Base-by-base conservation (phyloP, 2,113 vertebrate genomes). In the Coptodon rendalli region DNA sequence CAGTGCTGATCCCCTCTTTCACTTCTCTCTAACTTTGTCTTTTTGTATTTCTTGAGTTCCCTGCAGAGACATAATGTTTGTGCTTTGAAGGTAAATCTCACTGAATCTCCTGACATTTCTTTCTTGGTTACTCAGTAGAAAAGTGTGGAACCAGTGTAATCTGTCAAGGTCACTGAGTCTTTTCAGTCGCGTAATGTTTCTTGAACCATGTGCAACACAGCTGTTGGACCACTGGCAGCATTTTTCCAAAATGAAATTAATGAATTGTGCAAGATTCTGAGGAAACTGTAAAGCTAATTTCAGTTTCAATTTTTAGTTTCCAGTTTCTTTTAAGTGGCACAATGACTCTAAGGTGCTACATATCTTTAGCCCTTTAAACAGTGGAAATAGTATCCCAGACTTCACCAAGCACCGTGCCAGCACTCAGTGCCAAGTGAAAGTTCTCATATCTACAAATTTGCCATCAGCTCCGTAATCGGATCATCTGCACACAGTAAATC, bases 11-110 rank as follows among this genome's bases (percentile, higher is more conserved):
- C 53, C n/a, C 53, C 10, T 54, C 22, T 83, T 82, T 86, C 36
- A 68, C 71, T 27, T 56, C 9, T 13, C 59, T 85, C 36, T 89
- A 34, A 57, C 14, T n/a, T n/a, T n/a, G 27, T 82, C 79, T 89
- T 81, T 90, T 59, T 85, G 14, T 36, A n/a, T 90, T 54, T 83
- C 86, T 48, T 43, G 71, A 88, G 78, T 82, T 87, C 57, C 9
- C 34, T 56, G 48, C 40, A 81, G 59, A 85, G 85, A 88, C 86
- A 83, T 82, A 48, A 81, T 50, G 29, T 82, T 88, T 85, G 50
- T 63, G 63, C 57, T 27, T 87, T 48, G 48, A 84, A 73, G 52
- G 82, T 87, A 90, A 63, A 89, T 87, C 87, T 89, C 66, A 68
- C 38, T 29, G 53, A 86, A 73, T 27, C 80, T 81, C 7, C 31